These are phyloP conservation scores for Sialia sialis DNA, from an alignment of 2,113 vertebrate genomes.

Conservation along the genomic window DNA sequence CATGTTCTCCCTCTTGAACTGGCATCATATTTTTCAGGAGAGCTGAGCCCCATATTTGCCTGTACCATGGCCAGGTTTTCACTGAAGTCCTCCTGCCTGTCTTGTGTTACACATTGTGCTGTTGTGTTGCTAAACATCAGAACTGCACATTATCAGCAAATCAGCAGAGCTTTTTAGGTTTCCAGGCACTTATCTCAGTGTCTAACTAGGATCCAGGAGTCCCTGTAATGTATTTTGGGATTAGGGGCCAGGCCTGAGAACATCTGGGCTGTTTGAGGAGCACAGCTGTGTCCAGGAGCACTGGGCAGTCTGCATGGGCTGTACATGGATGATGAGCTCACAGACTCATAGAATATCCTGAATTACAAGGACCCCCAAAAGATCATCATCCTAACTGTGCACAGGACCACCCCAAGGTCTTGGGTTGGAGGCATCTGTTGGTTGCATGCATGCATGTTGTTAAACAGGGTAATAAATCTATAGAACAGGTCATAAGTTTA, in stretches of 20 bases:
- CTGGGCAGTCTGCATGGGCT: not conserved
- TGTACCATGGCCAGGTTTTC: not conserved
- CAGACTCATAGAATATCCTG: not conserved
- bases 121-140: not conserved
- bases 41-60: not conserved
- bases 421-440: not conserved
- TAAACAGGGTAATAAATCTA: not conserved
- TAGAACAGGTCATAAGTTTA: not conserved
- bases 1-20: not conserved
- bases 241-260: not conserved
- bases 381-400: not conserved
- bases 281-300: not conserved
- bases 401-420: not conserved
- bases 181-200: not conserved
- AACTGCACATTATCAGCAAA: not conserved
- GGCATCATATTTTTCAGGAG: not conserved
- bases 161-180: not conserved
- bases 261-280: not conserved
- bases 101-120: accelerated
- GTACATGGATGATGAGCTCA: not conserved
- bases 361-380: not conserved
- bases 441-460: not conserved
- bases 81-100: not conserved
- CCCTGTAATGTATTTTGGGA: not conserved
- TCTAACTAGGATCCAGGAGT: not conserved